Evolutionary conservation across 2,113 vertebrate genomes (phyloP).

Genomic region (Heterotis niloticus): DNA sequence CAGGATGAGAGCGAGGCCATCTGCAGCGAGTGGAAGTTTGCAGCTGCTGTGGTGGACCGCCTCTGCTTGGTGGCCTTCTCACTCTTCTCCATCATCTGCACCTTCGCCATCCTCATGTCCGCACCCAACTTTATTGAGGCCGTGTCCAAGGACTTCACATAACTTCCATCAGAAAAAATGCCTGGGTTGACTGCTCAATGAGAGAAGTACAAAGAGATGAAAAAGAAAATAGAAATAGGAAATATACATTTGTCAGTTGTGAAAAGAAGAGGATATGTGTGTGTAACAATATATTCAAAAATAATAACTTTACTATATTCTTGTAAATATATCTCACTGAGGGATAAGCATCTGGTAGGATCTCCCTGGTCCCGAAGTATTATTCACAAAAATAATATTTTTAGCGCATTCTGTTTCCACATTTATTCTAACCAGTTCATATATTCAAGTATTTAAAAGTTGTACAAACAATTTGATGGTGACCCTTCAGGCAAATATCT

Average conservation of each 20-base stretch:
- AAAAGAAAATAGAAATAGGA: neutral
- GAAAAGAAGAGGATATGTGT: neutral
- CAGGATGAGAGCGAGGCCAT: constrained; percentile 77
- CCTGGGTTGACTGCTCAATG: neutral
- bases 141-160: constrained; percentile 85
- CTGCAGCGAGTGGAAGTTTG: constrained; percentile 87
- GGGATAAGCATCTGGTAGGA: neutral
- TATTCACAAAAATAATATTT: too few species aligned
- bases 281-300: too few species aligned
- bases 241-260: neutral
- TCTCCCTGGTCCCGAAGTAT: too few species aligned
- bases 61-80: constrained; percentile 84
- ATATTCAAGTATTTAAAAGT: too few species aligned
- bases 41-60: constrained; percentile 81
- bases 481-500: too few species aligned
- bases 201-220: neutral
- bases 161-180: constrained; percentile 33
- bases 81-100: constrained; percentile 84
- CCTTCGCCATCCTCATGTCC: constrained; percentile 83
- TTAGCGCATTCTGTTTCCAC: too few species aligned
- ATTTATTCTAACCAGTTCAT: too few species aligned
- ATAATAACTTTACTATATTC: neutral
- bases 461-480: too few species aligned
- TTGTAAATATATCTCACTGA: neutral
- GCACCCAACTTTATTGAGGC: constrained; percentile 87